These are phyloP conservation scores for Diorhabda sublineata DNA, from an alignment of 1,140 invertebrate genomes.

Conservation along the genomic window DNA sequence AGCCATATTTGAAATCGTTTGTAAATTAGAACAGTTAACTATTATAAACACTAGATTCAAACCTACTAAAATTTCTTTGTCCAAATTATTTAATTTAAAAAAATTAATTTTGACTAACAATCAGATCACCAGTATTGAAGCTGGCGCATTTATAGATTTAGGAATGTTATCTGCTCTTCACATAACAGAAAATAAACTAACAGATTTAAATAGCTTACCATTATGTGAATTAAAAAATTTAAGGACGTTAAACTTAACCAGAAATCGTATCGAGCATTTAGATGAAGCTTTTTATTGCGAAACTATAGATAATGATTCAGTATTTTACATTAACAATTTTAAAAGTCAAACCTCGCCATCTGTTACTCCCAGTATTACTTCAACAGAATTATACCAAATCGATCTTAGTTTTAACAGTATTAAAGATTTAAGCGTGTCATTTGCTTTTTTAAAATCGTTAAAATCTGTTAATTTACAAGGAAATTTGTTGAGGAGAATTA, in stretches of 20 bases:
- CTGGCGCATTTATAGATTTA: conserved; percentile 26
- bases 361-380: conserved; percentile 7
- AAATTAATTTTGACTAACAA: conserved; percentile 33
- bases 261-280: conserved; percentile 25
- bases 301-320: not conserved
- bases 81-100: conserved; percentile 28
- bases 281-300: conserved; percentile 18
- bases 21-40: conserved; percentile 22
- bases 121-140: conserved; percentile 21
- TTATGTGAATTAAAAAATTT: conserved; percentile 31
- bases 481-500: conserved; percentile 27
- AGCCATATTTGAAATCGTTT: conserved; percentile 28
- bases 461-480: conserved; percentile 24
- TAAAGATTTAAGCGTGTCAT: conserved; percentile 20
- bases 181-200: conserved; percentile 32
- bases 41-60: conserved; percentile 28
- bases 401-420: conserved; percentile 38
- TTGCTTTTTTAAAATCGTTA: conserved; percentile 27
- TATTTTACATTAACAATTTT: conserved; percentile 18
- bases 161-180: conserved; percentile 32
- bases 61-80: conserved; percentile 24
- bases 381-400: conserved; percentile 23
- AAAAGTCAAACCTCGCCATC: conserved; percentile 1
- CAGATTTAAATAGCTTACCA: conserved; percentile 27
- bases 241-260: conserved; percentile 26